A percentile compares a stretch with the other conserved stretches of the same genome.
These are phyloP conservation scores for Hydractinia symbiolongicarpus DNA, from an alignment of 30 jellyfish, hydroid and myxozoan species.

Conservation along the genomic window DNA sequence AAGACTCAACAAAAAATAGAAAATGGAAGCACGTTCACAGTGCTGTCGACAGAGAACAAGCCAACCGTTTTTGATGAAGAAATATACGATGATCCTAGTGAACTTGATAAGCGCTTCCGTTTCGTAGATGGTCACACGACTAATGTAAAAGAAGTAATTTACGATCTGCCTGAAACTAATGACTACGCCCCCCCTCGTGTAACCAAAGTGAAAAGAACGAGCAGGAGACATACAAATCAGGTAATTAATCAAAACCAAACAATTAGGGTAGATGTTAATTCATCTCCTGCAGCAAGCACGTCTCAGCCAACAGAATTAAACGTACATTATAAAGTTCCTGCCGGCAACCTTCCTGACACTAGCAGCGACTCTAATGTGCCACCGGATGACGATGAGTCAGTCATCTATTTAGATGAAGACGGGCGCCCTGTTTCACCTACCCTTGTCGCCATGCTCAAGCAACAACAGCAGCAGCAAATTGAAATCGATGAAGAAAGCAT, in stretches of 20 bases:
- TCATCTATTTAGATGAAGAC: not conserved
- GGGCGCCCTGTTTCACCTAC: conserved; percentile 11
- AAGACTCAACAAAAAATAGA: too few species aligned
- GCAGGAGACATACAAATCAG: not conserved
- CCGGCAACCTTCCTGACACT: too few species aligned
- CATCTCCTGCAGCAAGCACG: not conserved
- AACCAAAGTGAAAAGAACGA: not conserved
- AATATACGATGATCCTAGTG: conserved; percentile 13
- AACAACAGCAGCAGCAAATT: too few species aligned
- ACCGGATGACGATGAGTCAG: not conserved
- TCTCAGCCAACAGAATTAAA: not conserved
- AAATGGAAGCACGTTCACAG: too few species aligned
- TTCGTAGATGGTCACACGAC: not conserved
- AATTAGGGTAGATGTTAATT: not conserved
- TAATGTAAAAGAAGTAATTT: not conserved
- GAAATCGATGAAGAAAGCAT: too few species aligned
- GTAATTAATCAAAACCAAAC: not conserved
- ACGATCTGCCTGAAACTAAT: not conserved
- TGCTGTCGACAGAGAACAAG: too few species aligned
- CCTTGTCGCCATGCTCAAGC: not conserved
- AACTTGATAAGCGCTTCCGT: conserved; percentile 4
- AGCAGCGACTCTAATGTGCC: not conserved
- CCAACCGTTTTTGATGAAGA: not conserved
- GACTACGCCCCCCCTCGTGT: not conserved
- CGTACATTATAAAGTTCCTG: not conserved